A percentile compares a stretch with the other conserved stretches of the same genome.
Evolutionary conservation across 2,113 vertebrate species (phyloP).

Genomic region (Nothoprocta perdicaria): DNA sequence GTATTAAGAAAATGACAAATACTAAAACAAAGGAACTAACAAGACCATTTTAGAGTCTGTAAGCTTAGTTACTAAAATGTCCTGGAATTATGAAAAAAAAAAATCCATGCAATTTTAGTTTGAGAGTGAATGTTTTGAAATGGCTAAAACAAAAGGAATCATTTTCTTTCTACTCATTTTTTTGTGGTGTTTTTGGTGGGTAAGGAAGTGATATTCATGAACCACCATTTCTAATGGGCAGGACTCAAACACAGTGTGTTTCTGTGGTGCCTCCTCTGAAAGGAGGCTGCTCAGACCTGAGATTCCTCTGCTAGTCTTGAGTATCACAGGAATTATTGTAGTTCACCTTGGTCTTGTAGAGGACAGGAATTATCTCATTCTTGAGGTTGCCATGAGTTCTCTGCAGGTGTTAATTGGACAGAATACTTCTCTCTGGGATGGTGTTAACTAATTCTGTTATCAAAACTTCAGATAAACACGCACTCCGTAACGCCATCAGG

Average conservation of each 20-base stretch:
- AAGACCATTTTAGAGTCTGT: background rate
- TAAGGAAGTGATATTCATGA: background rate
- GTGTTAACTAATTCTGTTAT: background rate
- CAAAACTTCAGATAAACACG: background rate
- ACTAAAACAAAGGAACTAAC: background rate
- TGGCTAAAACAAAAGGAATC: background rate
- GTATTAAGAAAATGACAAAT: background rate
- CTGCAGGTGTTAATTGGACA: background rate
- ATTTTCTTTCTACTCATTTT: background rate
- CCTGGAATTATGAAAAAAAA: background rate
- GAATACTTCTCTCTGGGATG: background rate
- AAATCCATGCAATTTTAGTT: no score
- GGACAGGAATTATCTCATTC: background rate
- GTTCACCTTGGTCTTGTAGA: background rate
- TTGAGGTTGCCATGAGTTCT: accelerated
- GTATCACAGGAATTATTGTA: background rate
- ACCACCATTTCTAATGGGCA: accelerated
- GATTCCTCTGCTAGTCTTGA: background rate
- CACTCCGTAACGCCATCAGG: background rate
- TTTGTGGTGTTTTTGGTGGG: background rate
- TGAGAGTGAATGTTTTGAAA: background rate
- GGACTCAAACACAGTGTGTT: accelerated
- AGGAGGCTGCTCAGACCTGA: accelerated
- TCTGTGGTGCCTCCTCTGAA: accelerated
- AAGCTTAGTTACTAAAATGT: accelerated